Evolutionary conservation across 2,113 vertebrate genomes (phyloP).

Genomic region (Takifugu flavidus): DNA sequence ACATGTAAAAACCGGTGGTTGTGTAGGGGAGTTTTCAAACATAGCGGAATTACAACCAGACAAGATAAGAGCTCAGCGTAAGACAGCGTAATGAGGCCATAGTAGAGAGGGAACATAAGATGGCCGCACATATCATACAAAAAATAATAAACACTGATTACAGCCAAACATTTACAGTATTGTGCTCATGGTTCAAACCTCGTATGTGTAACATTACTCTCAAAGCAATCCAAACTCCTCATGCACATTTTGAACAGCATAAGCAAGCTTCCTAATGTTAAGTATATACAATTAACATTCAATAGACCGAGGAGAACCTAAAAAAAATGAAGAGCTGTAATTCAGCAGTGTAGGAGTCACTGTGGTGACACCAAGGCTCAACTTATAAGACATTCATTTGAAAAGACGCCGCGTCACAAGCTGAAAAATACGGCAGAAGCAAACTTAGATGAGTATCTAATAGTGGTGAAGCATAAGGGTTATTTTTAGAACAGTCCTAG

Average conservation of each 20-base stretch:
- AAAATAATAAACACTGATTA: too few species aligned
- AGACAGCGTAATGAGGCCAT: too few species aligned
- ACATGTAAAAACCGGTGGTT: conserved; percentile 6
- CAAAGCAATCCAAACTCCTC: conserved; percentile 53
- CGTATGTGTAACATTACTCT: conserved; percentile 32
- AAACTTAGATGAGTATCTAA: not conserved
- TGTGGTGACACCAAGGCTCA: conserved; percentile 18
- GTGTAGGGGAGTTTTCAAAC: conserved; percentile 8
- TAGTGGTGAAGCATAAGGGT: not conserved
- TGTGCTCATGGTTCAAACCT: conserved; percentile 51
- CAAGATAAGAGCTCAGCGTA: too few species aligned
- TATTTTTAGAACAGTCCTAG: not conserved
- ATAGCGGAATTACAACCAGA: too few species aligned
- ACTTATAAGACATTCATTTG: conserved; percentile 39
- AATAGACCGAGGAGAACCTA: conserved; percentile 19
- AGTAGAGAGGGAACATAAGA: too few species aligned
- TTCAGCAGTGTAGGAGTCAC: conserved; percentile 12
- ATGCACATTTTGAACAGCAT: conserved; percentile 58
- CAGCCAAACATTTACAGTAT: conserved; percentile 37
- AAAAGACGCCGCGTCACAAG: conserved; percentile 20
- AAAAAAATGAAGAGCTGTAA: too few species aligned
- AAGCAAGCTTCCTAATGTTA: conserved; percentile 47
- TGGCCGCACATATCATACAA: too few species aligned
- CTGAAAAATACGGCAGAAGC: conserved; percentile 4
- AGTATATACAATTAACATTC: conserved; percentile 31